Percentiles rank a stretch among this genome's conserved stretches.
Conservation (phyloP, 2,888 invertebrate species). For the Himalopsyche japonica region DNA sequence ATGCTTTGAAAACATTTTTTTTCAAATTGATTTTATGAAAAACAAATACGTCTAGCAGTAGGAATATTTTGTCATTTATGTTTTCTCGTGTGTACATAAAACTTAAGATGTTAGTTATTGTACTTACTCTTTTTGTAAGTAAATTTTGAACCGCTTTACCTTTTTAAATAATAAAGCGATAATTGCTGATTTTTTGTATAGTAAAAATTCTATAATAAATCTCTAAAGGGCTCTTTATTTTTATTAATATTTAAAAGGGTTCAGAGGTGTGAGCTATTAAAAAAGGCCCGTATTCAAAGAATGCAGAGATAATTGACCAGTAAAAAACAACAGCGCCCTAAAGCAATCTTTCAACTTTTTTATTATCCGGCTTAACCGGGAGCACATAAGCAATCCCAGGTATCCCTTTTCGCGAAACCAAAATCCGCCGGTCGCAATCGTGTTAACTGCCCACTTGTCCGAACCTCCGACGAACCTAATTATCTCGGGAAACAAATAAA, state of each 20-base stretch:
- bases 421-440: background rate
- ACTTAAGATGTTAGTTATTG: no score
- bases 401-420: background rate
- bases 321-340: background rate
- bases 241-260: background rate
- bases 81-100: no score
- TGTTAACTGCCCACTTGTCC: background rate
- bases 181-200: no score
- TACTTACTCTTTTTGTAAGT: no score
- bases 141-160: no score
- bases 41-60: no score
- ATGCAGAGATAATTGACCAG: background rate
- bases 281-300: background rate
- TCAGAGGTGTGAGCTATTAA: background rate
- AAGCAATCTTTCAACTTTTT: background rate
- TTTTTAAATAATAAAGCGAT: no score
- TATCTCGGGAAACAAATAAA: slow-evolving; percentile 21
- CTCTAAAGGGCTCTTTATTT: background rate
- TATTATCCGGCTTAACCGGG: background rate
- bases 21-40: no score
- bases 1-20: no score
- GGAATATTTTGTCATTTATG: no score
- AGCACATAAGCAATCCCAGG: background rate
- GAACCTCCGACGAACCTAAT: slow-evolving; percentile 18
- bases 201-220: no score